Percentiles rank a stretch among this genome's conserved stretches.
These are phyloP conservation scores for Clostera curtula DNA, from an alignment of 2,888 invertebrate species.

Conservation along the genomic window DNA sequence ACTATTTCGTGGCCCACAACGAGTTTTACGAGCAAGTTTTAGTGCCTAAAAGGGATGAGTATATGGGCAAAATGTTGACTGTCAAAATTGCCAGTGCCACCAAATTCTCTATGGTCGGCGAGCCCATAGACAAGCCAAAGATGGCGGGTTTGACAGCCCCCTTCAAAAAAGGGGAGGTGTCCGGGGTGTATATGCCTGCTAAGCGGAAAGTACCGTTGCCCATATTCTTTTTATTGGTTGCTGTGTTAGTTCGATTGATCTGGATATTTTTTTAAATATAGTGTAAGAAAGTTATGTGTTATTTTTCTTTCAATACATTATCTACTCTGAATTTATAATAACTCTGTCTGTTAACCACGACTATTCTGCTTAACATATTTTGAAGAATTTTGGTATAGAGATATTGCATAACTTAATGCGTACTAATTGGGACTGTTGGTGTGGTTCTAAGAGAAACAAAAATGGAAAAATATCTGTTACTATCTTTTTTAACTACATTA, in stretches of 20 bases:
- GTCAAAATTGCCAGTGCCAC: conserved; percentile 81
- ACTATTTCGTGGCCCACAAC: conserved; percentile 95
- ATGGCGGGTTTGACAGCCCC: conserved; percentile 71
- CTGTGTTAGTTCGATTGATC: conserved; percentile 53
- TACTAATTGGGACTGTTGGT: no score
- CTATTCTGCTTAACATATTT: no score
- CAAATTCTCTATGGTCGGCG: conserved; percentile 87
- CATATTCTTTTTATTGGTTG: conserved; percentile 47
- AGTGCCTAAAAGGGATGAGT: conserved; percentile 83
- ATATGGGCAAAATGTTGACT: conserved; percentile 87
- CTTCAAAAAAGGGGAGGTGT: conserved; percentile 72
- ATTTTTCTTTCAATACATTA: no score
- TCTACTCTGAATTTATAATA: no score
- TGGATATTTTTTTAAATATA: conserved; percentile 53
- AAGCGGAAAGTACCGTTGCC: conserved; percentile 42
- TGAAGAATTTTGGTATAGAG: no score
- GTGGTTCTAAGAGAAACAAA: no score
- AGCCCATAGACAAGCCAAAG: conserved; percentile 75
- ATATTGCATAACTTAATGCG: no score
- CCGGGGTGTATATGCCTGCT: conserved; percentile 48
- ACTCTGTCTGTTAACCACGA: no score
- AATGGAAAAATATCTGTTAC: no score
- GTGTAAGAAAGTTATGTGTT: conserved; percentile 19
- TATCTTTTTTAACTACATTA: no score
- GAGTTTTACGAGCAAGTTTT: conserved; percentile 93